Evolutionary conservation across 2,888 invertebrate genomes (phyloP), one percentile per base, ranked within the genome.

Genomic region (Thereva nobilitata): DNA sequence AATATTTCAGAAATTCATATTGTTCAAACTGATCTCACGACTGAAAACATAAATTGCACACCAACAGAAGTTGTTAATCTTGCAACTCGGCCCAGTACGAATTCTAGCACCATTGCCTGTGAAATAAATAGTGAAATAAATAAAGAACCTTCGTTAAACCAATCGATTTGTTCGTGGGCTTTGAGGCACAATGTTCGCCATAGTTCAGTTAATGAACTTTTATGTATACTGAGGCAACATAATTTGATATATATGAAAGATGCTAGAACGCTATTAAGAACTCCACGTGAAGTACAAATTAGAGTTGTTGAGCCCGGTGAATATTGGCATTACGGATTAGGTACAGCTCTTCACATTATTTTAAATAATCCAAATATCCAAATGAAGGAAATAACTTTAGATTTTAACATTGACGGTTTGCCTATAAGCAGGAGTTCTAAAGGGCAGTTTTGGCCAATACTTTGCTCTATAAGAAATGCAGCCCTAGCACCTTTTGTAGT

Each of bases 371-470:
- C 1, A 9, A 8, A 8, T 7, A 23, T 8, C 12, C 34, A 34
- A 7, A 7, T 4, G 12, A 50, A 34, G 5, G 41, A 1, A 38
- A 54, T 67, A n/a, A 9, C 9, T 8, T 44, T 67, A 5, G 12
- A 49, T 49, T 63, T 67, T n/a, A 65, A 56, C 12, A 56, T 65
- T 23, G 65, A 65, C 40, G 65, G 56, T 3, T 8, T 65, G 42
- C 47, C 41, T 4, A 63, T 67, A 37, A 54, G 40, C 12, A 63
- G 49, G 34, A 67, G 63, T 34, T 55, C 50, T 8, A 47, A 55
- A 55, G 45, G 38, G 8, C 52, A 59, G 45, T 53, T 66, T 66
- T 59, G 66, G 66, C 66, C 56, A 4, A 66, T 66, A 10, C n/a
- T 61, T 34, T 12, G 52, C 2, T 9, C 9, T 7, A 8, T n/a